Base-by-base conservation (phyloP, 2,113 vertebrate genomes). In the Anseranas semipalmata region DNA sequence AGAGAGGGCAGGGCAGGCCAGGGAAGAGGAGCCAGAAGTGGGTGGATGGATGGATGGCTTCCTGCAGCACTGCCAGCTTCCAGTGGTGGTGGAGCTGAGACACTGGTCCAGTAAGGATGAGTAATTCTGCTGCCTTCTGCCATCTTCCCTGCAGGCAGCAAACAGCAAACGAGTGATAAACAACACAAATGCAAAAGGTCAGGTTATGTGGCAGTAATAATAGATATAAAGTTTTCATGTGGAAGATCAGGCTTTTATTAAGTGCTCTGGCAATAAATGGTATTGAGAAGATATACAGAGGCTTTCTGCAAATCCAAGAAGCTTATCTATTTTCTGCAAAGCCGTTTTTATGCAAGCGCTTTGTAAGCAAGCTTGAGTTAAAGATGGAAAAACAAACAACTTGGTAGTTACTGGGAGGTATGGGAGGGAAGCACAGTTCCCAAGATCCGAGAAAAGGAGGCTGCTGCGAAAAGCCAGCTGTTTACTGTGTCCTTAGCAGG, bases 301-400 rank as follows among this genome's bases (percentile, higher is more conserved):
- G 58, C 17, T 78, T 76, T 87, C 73, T 85, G 70, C 62, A 87
- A n/a, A 33, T 50, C 67, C 37, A 50, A 21, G 82, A 74, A 93
- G 50, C 43, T 83, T 91, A 50, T 82, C 60, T 91, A 72, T 96
- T 96, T 97, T 87, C 59, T 83, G 62, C 86, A 77, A 85, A 89
- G 63, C 71, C 83, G 56, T 71, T 94, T 92, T 91, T 72, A 76
- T 85, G 68, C 80, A 82, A 66, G 11, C 17, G 25, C 37, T 67
- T 67, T 45, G 43, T 55, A 67, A 35, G 63, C 39, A 80, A 92
- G 77, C 58, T 73, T 55, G 81, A 89, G 62, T 95, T 85, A 79
- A 87, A 95, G 77, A 96, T 87, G 84, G 81, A 93, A 96, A 95
- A 96, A 92, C 74, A 96, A 95, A 89, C 87, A 97, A 92, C 84